These are phyloP conservation scores for Hydriomena furcata DNA, from an alignment of 2,888 invertebrate species.

Conservation along the genomic window DNA sequence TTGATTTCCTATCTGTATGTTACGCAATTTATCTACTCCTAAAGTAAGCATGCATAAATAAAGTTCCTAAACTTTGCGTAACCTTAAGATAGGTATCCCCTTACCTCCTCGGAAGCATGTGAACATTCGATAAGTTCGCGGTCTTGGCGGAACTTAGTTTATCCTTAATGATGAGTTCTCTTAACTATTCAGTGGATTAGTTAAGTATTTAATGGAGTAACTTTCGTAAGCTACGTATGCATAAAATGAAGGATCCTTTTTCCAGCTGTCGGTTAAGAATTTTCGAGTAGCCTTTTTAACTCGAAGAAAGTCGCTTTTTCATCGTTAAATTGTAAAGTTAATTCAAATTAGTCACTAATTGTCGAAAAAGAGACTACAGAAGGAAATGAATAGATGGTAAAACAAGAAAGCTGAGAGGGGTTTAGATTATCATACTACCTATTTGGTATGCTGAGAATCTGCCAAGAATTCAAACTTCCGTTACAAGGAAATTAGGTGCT, in stretches of 20 bases:
- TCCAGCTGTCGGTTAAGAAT: too few relatives aligned
- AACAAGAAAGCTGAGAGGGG: slow-evolving; percentile 14
- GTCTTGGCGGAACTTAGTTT: slow-evolving; percentile 32
- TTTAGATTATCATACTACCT: slow-evolving; percentile 17
- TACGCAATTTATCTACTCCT: background rate
- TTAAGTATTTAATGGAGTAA: slow-evolving; percentile 31
- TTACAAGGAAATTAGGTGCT: slow-evolving; percentile 38
- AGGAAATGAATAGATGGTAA: slow-evolving; percentile 18
- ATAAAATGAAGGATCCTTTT: slow-evolving; percentile 6
- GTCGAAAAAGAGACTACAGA: background rate
- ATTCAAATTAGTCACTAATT: background rate
- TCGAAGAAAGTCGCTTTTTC: too few relatives aligned
- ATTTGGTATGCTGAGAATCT: slow-evolving; percentile 28
- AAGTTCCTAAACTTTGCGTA: slow-evolving; percentile 16
- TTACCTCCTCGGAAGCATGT: slow-evolving; percentile 25
- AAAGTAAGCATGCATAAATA: slow-evolving; percentile 9
- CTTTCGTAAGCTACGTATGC: slow-evolving; percentile 11
- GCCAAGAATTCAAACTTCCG: slow-evolving; percentile 38
- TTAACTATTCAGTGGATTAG: slow-evolving; percentile 33
- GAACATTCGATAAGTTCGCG: slow-evolving; percentile 36
- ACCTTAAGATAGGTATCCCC: slow-evolving; percentile 18
- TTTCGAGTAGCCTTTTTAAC: too few relatives aligned
- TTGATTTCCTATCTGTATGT: too few relatives aligned
- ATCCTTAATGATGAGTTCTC: slow-evolving; percentile 38
- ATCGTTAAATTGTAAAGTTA: too few relatives aligned